phyloP scores from a whole-genome alignment of 2,797 vertebrate species.

The Rousettus madagascariensis region DNA sequence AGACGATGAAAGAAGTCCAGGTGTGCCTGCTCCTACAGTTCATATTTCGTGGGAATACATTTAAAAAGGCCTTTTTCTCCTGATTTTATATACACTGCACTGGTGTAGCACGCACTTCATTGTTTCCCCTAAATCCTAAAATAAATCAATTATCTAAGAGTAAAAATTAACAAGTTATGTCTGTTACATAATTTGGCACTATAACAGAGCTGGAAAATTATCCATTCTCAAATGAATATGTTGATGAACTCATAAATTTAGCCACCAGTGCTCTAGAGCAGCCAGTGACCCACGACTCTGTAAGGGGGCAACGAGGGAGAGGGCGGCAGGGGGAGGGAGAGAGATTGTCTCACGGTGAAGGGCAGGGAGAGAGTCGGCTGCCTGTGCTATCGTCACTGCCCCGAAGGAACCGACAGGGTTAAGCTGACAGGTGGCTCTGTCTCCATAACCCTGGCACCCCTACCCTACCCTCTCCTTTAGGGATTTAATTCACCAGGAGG shows the following conservation, averaged over 20 bases:
- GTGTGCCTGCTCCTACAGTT: background rate
- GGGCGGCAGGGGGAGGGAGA: no score
- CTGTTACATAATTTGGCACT: background rate
- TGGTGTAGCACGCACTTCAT: background rate
- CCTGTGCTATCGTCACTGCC: background rate
- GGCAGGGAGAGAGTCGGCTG: accelerated
- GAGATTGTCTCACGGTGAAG: background rate
- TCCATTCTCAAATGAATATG: background rate
- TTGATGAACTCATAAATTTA: background rate
- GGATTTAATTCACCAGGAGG: background rate
- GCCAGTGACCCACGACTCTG: background rate
- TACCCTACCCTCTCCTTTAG: background rate
- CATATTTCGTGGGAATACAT: background rate
- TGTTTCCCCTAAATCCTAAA: conserved; percentile 36
- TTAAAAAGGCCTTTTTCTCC: background rate
- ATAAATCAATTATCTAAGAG: background rate
- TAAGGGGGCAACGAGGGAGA: background rate
- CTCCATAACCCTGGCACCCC: background rate
- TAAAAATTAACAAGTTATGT: background rate
- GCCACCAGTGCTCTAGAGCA: background rate
- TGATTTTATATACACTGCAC: background rate
- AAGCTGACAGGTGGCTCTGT: background rate
- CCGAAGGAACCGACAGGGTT: no score
- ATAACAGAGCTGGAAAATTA: background rate
- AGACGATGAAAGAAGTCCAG: background rate